Conservation (phyloP, 1,140 invertebrate species). For the Eupristina koningsbergeri region DNA sequence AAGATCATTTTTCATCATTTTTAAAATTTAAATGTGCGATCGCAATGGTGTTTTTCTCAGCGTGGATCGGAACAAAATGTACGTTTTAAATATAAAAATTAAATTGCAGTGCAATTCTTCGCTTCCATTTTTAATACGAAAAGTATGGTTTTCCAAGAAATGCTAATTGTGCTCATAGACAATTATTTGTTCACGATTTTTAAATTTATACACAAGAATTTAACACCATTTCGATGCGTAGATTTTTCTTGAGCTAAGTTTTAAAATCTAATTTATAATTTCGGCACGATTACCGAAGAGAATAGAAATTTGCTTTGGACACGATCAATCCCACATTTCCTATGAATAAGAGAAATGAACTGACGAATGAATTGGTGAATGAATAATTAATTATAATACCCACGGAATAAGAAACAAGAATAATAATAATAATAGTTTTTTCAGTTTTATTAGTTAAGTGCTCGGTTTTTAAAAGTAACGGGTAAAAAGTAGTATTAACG, state of each 20-base stretch:
- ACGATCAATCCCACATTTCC: conserved; percentile 54
- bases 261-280: not conserved
- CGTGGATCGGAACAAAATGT: not conserved
- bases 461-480: conserved; percentile 14
- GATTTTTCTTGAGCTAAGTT: conserved; percentile 15
- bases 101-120: not conserved
- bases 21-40: conserved; percentile 34
- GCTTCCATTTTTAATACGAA: not conserved
- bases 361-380: conserved; percentile 45
- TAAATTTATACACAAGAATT: no score
- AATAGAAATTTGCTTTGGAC: conserved; percentile 61
- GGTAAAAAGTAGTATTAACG: not conserved
- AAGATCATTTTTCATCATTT: no score
- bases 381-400: conserved; percentile 24
- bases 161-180: not conserved
- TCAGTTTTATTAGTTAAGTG: not conserved
- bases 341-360: conserved; percentile 47
- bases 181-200: not conserved
- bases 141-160: not conserved
- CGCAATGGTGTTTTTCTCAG: conserved; percentile 49
- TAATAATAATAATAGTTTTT: not conserved
- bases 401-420: conserved; percentile 30
- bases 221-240: conserved; percentile 49
- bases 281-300: conserved; percentile 56
- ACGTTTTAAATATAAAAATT: not conserved